Evolutionary conservation across 2,888 invertebrate species (phyloP).

Genomic region (Zaprionus obscuricornis): DNA sequence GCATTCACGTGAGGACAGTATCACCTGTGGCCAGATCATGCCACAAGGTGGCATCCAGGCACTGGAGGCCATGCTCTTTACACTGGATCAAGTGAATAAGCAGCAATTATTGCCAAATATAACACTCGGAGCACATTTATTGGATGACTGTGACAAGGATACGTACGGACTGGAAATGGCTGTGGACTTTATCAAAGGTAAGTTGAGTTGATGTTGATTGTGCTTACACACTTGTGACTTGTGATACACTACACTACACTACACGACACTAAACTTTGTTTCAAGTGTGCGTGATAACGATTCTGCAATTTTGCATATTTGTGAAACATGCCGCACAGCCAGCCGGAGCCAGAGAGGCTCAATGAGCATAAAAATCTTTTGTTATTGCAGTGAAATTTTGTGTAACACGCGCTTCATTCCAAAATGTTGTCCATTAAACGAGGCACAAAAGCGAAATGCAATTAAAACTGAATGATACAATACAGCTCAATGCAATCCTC

Average conservation of each 20-base stretch:
- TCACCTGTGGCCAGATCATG: slow-evolving; percentile 96
- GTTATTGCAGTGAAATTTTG: slow-evolving; percentile 17
- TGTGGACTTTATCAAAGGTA: slow-evolving; percentile 98
- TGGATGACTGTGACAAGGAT: slow-evolving; percentile 98
- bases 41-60: slow-evolving; percentile 96
- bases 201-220: no score
- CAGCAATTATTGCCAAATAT: slow-evolving; percentile 89
- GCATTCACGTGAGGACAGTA: slow-evolving; percentile 93
- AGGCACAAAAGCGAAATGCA: slow-evolving; percentile 7
- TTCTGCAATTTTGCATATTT: slow-evolving; percentile 26
- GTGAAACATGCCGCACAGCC: slow-evolving; percentile 15
- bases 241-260: background rate
- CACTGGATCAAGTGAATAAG: slow-evolving; percentile 91
- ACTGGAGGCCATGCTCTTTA: slow-evolving; percentile 95
- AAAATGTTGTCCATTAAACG: slow-evolving; percentile 24
- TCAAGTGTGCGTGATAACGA: slow-evolving; percentile 4
- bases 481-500: background rate
- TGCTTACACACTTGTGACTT: background rate
- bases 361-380: slow-evolving; percentile 16
- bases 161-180: slow-evolving; percentile 98
- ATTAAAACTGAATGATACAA: slow-evolving; percentile 18
- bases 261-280: background rate
- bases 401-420: slow-evolving; percentile 1
- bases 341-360: background rate
- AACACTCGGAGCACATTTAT: slow-evolving; percentile 92